Evolutionary conservation across 1,140 invertebrate genomes (phyloP).

Genomic region (Chironomus tepperi): DNA sequence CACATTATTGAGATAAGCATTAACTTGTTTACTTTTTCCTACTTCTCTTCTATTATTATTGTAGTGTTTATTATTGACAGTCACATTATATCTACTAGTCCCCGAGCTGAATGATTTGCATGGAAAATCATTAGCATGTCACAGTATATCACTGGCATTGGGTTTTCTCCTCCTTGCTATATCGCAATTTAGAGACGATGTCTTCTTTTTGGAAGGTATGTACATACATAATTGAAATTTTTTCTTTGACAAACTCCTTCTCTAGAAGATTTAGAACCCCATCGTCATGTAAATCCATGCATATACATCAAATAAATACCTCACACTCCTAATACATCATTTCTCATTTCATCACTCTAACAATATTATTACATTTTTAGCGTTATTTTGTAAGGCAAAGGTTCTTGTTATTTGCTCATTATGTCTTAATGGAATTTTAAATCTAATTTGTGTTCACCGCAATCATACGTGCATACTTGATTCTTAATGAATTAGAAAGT

Average conservation of each 20-base stretch:
- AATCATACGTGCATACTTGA: no score
- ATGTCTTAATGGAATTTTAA: no score
- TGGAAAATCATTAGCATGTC: slow-evolving; percentile 26
- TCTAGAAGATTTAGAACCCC: no score
- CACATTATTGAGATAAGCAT: background rate
- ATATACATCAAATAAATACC: no score
- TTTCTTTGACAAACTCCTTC: background rate
- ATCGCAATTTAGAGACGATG: background rate
- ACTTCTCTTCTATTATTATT: slow-evolving; percentile 4
- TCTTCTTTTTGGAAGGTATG: background rate
- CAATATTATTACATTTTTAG: no score
- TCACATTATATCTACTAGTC: slow-evolving; percentile 16
- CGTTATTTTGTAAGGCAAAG: no score
- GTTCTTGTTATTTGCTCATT: no score
- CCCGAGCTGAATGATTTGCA: slow-evolving; percentile 23
- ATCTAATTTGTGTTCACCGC: no score
- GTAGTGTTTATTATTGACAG: slow-evolving; percentile 24
- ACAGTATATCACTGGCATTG: slow-evolving; percentile 21
- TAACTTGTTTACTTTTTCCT: background rate
- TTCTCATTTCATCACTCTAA: no score
- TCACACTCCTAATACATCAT: no score
- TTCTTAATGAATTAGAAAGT: no score
- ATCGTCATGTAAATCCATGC: no score
- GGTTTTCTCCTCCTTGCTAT: slow-evolving; percentile 7
- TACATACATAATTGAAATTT: background rate